Evolutionary conservation across 2,113 vertebrate genomes (phyloP).

Genomic region (Sardina pilchardus): DNA sequence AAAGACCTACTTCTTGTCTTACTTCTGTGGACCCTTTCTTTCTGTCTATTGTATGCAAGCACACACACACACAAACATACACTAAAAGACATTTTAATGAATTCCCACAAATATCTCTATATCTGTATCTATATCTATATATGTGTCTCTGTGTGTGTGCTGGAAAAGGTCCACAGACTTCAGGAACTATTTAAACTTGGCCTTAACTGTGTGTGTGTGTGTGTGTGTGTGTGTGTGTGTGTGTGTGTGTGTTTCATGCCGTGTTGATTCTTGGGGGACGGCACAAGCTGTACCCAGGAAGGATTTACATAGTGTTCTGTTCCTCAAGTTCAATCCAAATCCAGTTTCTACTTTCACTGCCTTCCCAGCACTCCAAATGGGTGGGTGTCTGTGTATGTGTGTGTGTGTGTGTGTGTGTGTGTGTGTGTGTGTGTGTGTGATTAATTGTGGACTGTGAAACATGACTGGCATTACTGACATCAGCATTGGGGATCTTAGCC

Average conservation of each 20-base stretch:
- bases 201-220: conserved; percentile 44
- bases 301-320: conserved; percentile 44
- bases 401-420: conserved; percentile 18
- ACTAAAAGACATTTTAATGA: neutral
- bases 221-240: conserved; percentile 9
- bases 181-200: neutral
- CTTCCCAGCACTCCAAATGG: neutral
- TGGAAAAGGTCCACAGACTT: neutral
- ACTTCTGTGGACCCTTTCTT: neutral
- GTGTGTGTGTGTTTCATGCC: conserved; percentile 19
- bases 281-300: conserved; percentile 47
- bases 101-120: neutral
- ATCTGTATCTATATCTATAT: neutral
- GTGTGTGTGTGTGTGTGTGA: conserved; percentile 18
- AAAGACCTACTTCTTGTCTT: conserved; percentile 19
- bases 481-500: neutral
- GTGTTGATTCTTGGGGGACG: conserved; percentile 4
- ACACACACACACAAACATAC: neutral
- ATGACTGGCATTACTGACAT: neutral
- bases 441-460: neutral
- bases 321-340: conserved; percentile 39
- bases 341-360: neutral
- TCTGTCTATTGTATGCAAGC: neutral
- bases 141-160: conserved; percentile 27
- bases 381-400: conserved; percentile 32